These are phyloP conservation scores for Lepidocyrtinus sp. DNA, from an alignment of 2,888 invertebrate genomes.

Conservation along the genomic window DNA sequence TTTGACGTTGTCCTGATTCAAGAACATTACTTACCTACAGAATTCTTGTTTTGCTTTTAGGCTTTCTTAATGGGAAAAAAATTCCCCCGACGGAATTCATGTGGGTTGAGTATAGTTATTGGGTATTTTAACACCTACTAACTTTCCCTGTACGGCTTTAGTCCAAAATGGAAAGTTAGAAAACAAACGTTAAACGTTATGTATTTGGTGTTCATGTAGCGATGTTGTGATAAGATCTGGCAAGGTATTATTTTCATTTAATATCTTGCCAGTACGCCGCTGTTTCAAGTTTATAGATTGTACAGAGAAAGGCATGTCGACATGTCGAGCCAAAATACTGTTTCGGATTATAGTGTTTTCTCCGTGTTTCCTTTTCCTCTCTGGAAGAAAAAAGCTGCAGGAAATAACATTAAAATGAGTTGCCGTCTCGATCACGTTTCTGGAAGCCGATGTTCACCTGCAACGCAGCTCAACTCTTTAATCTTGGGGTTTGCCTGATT, in stretches of 20 bases:
- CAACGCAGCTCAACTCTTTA: background rate
- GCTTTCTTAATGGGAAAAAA: background rate
- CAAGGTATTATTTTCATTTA: too few species aligned
- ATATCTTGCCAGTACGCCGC: too few species aligned
- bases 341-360: too few species aligned
- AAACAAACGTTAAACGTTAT: too few species aligned
- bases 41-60: too few species aligned
- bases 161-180: background rate
- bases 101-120: background rate
- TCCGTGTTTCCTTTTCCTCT: background rate
- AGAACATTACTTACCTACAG: too few species aligned
- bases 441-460: slow-evolving; percentile 10
- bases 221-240: too few species aligned
- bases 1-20: slow-evolving; percentile 3
- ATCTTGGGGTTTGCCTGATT: background rate
- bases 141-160: background rate
- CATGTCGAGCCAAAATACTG: too few species aligned
- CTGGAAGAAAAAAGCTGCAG: background rate
- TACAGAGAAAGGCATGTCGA: too few species aligned
- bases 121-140: slow-evolving; percentile 2
- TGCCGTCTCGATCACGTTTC: background rate
- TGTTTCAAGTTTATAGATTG: too few species aligned
- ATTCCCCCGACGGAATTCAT: too few species aligned
- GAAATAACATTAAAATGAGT: background rate
- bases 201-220: too few species aligned